These are phyloP conservation scores for Acanthis flammea DNA, from an alignment of 2,797 vertebrate species.

Conservation along the genomic window DNA sequence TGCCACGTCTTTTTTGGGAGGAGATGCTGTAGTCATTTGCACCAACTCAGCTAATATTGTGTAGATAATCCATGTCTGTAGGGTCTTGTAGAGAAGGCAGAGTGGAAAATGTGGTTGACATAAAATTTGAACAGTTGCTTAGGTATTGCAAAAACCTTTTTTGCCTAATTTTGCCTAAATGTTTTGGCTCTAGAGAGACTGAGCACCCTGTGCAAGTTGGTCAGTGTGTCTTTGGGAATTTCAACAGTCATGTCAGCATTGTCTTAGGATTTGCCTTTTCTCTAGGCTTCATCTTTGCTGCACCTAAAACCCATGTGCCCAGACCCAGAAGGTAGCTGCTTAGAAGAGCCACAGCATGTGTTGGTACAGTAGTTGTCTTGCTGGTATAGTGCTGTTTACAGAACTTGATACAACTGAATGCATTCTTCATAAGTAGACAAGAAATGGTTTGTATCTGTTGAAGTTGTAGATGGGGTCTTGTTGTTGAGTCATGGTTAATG, in stretches of 20 bases:
- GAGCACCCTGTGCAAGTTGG: background rate
- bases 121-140: background rate
- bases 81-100: background rate
- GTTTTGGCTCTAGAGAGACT: background rate
- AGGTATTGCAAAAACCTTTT: background rate
- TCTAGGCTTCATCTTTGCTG: background rate
- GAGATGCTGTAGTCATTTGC: background rate
- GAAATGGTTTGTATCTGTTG: background rate
- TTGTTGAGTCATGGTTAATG: background rate
- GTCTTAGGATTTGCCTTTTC: background rate
- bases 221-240: background rate
- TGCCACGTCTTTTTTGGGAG: background rate
- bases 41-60: background rate
- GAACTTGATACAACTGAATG: background rate
- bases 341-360: background rate
- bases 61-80: background rate
- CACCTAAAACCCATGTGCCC: background rate
- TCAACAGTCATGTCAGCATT: background rate
- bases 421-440: background rate
- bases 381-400: background rate
- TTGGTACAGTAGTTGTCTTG: background rate
- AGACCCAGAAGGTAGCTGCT: background rate
- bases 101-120: background rate
- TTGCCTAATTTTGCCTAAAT: background rate
- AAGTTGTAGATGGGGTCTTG: background rate